Conservation (phyloP, 2,888 invertebrate genomes). For the Chymomyza caudatula region DNA sequence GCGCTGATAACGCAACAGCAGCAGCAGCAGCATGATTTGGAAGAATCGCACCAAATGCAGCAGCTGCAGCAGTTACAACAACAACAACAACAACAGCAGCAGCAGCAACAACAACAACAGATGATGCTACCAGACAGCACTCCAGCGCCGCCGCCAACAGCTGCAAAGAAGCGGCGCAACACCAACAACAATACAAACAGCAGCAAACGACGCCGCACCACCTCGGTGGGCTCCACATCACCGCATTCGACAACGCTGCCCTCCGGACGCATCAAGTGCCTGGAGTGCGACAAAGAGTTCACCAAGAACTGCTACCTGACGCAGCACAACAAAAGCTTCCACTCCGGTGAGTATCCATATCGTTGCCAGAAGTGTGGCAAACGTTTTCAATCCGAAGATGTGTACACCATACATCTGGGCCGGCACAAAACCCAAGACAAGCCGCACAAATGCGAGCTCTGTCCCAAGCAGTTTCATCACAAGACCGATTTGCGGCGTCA, state of each 20-base stretch:
- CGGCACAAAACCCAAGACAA: constrained; percentile 89
- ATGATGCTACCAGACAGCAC: background rate
- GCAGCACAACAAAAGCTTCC: constrained; percentile 93
- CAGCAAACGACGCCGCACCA: constrained; percentile 60
- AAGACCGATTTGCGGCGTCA: constrained; percentile 93
- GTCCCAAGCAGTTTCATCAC: constrained; percentile 93
- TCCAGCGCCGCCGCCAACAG: constrained; percentile 10
- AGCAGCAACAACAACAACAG: constrained; percentile 18
- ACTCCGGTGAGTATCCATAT: constrained; percentile 90
- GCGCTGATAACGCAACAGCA: constrained; percentile 47
- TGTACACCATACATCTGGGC: constrained; percentile 85
- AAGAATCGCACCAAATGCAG: constrained; percentile 32
- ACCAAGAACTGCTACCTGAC: constrained; percentile 92
- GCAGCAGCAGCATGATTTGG: constrained; percentile 34
- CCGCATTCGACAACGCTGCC: constrained; percentile 64
- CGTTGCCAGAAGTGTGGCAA: constrained; percentile 92
- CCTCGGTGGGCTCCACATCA: constrained; percentile 57
- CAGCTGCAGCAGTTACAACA: constrained; percentile 33
- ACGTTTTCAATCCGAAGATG: constrained; percentile 85
- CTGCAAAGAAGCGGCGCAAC: constrained; percentile 21
- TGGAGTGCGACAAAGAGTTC: constrained; percentile 90
- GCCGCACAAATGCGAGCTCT: constrained; percentile 90
- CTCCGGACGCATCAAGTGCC: constrained; percentile 81
- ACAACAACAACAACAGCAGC: constrained; percentile 34
- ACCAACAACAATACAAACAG: constrained; percentile 19